Conservation (phyloP, 2,797 vertebrate species). For the Myotis vivesi region DNA sequence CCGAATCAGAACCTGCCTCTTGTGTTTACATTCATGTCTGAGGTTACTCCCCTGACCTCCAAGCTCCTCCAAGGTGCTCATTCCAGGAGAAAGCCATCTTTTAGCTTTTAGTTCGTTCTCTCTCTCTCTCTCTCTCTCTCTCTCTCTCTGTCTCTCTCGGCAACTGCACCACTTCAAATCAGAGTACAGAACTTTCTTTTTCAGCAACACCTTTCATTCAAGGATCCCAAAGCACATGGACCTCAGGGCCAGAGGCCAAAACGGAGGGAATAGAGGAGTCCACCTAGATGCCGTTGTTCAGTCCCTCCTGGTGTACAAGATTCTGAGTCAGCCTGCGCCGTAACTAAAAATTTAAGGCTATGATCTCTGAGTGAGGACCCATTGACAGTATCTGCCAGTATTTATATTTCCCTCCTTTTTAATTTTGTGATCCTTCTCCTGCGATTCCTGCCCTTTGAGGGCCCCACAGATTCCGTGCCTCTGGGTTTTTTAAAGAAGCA, state of each 20-base stretch:
- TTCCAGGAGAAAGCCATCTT: neutral
- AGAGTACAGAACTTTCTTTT: neutral
- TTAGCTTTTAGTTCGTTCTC: neutral
- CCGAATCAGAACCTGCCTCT: neutral
- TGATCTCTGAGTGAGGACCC: neutral
- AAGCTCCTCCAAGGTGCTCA: neutral
- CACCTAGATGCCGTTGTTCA: neutral
- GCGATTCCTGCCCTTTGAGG: slow-evolving; percentile 50
- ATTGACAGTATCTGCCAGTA: neutral
- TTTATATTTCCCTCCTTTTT: neutral
- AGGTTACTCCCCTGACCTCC: neutral
- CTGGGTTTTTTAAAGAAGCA: slow-evolving; percentile 53
- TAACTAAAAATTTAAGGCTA: neutral
- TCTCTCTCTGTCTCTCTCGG: neutral
- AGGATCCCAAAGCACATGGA: neutral
- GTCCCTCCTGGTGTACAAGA: neutral
- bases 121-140: neutral
- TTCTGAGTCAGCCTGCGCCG: neutral
- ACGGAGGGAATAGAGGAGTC: neutral
- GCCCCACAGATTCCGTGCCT: slow-evolving; percentile 31
- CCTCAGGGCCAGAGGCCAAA: neutral
- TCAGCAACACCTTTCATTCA: neutral
- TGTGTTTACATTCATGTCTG: neutral
- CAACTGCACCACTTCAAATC: neutral
- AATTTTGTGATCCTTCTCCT: slow-evolving; percentile 10